Base-by-base conservation (phyloP, 2,888 invertebrate species). In the Saturnia pavonia region DNA sequence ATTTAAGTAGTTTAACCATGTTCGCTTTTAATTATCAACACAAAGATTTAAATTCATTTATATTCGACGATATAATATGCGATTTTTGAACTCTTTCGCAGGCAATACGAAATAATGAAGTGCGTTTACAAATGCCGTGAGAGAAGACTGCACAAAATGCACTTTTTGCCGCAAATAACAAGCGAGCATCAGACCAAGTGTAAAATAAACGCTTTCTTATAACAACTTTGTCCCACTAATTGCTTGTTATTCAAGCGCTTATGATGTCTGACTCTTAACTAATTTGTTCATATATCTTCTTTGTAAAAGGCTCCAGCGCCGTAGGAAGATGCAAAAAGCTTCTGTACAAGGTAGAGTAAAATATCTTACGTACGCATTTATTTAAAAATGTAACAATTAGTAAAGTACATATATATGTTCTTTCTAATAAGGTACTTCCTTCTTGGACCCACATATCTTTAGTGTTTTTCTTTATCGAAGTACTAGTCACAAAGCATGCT, bases 121-220 rank as follows among this genome's bases (percentile, higher is more conserved):
- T 54, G 54, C 22, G 4, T 0, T n/a, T 57, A 60, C 14, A 60
- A 60, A 25, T 27, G 27, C 3, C 12, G 57, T 60, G 57, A 60
- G 19, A 27, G 57, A 60, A 27, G 57, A 60, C 12, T 60, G 57
- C 57, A 27, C 57, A 65, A 65, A 40, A 65, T 65, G 65, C 40
- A 40, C 65, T 65, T 87, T 85, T 85, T 86, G 75, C 76, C 48
- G 70, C 66, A 79, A 82, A 89, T 89, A 81, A 81, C 86, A 73
- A 72, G 74, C 72, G 78, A 75, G 75, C 82, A 84, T 80, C 82
- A 80, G 79, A 86, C 78, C 85, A 85, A 71, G 74, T 76, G 77
- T 78, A 77, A 74, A 74, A 83, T 77, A 80, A 76, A 84, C 86
- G 84, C 85, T 85, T 85, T 84, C 84, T 82, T 78, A 70, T 75